Percentiles rank a stretch among this genome's conserved stretches.
Evolutionary conservation across 1,140 invertebrate genomes (phyloP).

Genomic region (Drosophila yakuba): DNA sequence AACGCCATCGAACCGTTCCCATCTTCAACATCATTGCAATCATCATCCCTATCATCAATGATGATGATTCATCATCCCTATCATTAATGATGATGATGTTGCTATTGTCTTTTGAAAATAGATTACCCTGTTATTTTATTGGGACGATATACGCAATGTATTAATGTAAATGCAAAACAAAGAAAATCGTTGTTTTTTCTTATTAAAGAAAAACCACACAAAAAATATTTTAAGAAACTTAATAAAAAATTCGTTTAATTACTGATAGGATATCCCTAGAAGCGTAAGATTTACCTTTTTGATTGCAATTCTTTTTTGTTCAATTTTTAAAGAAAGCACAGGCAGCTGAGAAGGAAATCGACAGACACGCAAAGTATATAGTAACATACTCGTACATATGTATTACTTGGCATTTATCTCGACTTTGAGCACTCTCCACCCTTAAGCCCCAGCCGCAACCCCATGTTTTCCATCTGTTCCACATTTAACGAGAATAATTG

Average conservation of each 20-base stretch:
- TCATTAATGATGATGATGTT: not conserved
- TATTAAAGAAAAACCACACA: too few relatives aligned
- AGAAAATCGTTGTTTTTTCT: too few relatives aligned
- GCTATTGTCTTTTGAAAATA: not conserved
- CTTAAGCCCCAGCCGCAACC: not conserved
- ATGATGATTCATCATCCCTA: slow-evolving; percentile 20
- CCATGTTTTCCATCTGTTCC: slow-evolving; percentile 42
- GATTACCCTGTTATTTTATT: slow-evolving; percentile 14
- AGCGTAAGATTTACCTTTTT: not conserved
- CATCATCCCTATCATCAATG: slow-evolving; percentile 12
- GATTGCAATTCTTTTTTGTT: slow-evolving; percentile 51
- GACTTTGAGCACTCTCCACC: not conserved
- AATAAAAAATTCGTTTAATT: too few relatives aligned
- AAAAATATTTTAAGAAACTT: too few relatives aligned
- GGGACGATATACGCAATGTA: not conserved
- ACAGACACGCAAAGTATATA: slow-evolving; percentile 76
- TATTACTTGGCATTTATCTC: slow-evolving; percentile 80
- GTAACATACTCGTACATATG: slow-evolving; percentile 82
- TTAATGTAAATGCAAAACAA: not conserved
- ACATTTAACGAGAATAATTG: slow-evolving; percentile 82
- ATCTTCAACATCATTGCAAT: slow-evolving; percentile 28
- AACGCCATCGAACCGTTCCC: slow-evolving; percentile 58
- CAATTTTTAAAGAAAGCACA: slow-evolving; percentile 42
- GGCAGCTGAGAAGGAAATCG: not conserved
- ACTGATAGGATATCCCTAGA: not conserved